Base-by-base conservation (phyloP, 2,113 vertebrate species). In the Egretta garzetta region DNA sequence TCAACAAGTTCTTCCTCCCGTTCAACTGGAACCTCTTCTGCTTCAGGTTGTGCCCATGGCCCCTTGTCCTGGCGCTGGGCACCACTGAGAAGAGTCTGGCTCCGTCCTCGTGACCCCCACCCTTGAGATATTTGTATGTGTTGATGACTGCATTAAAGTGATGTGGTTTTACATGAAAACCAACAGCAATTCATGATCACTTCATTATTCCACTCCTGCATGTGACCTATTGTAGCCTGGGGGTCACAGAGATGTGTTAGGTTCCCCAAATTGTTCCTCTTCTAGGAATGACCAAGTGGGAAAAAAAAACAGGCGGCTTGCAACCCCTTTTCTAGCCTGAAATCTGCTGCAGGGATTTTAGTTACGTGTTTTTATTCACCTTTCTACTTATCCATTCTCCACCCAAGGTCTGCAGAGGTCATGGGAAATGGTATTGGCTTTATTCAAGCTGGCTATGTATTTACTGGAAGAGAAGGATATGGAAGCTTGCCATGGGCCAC, bases 241-340 rank as follows among this genome's bases (percentile, higher is more conserved):
- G 28, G 33, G 56, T 33, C 41, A 43, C 43, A 53, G 47, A 58
- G 10, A n/a, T 14, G 10, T 26, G 24, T 5, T 20, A 6, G 4
- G 9, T 58, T 49, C 33, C 47, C 37, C 27, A 90, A 14, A 63
- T 23, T 17, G 3, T 41, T 62, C 16, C 30, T 58, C n/a, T 67
- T 58, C 67, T 9, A 63, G 67, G 37, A 88, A 59, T 0, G 0
- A 8, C 24, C 3, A 2, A 17, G 35, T 10, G 14, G 32, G 26
- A 47, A 74, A 60, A 33, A 33, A 37, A 52, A 66, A 10, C 3
- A 8, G 2, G 20, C 2, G 1, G 4, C 14, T 75, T 53, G n/a
- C 17, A 63, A 18, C 27, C 8, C 20, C 12, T 71, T 56, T 28
- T 58, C 30, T 37, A 17, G 58, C 23, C 58, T 59, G 22, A 59